Evolutionary conservation across 2,888 invertebrate species (phyloP).

Genomic region (Corbicula japonica): DNA sequence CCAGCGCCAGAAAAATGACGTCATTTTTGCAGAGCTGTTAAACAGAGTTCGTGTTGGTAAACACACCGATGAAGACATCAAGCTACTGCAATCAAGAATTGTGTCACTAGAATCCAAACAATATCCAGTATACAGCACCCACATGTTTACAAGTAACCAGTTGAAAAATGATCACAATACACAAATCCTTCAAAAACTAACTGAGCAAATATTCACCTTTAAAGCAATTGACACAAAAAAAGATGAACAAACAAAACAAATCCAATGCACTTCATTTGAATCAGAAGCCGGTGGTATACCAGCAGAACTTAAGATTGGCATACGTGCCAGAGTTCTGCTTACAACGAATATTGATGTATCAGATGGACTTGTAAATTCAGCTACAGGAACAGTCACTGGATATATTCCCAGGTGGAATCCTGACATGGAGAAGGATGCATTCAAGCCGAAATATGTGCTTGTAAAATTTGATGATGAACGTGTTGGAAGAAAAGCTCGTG

Average conservation of each 20-base stretch:
- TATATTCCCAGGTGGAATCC: constrained; percentile 20
- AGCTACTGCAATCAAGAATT: constrained; percentile 36
- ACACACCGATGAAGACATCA: constrained; percentile 50
- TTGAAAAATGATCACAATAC: constrained; percentile 35
- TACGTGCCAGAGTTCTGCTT: constrained; percentile 54
- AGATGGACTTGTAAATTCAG: constrained; percentile 65
- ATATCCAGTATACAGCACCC: constrained; percentile 39
- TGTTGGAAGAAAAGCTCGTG: constrained; percentile 37
- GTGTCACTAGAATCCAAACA: constrained; percentile 23
- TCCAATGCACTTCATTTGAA: constrained; percentile 17
- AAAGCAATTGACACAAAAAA: constrained; percentile 40
- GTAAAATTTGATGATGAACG: constrained; percentile 56
- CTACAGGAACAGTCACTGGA: constrained; percentile 39
- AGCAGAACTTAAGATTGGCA: constrained; percentile 23
- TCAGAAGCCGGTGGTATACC: constrained; percentile 29
- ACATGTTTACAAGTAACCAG: constrained; percentile 32
- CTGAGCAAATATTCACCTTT: constrained; percentile 28
- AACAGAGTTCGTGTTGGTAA: constrained; percentile 51
- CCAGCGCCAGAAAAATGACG: constrained; percentile 57
- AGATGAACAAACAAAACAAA: constrained; percentile 45
- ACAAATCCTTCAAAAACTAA: constrained; percentile 26
- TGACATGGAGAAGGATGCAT: constrained; percentile 18
- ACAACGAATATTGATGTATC: constrained; percentile 55
- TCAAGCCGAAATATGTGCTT: constrained; percentile 49
- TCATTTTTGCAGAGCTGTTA: constrained; percentile 46